A percentile compares a stretch with the other conserved stretches of the same genome.
Conservation (phyloP, 2,797 vertebrate genomes). For the Sebastes iracundus region DNA sequence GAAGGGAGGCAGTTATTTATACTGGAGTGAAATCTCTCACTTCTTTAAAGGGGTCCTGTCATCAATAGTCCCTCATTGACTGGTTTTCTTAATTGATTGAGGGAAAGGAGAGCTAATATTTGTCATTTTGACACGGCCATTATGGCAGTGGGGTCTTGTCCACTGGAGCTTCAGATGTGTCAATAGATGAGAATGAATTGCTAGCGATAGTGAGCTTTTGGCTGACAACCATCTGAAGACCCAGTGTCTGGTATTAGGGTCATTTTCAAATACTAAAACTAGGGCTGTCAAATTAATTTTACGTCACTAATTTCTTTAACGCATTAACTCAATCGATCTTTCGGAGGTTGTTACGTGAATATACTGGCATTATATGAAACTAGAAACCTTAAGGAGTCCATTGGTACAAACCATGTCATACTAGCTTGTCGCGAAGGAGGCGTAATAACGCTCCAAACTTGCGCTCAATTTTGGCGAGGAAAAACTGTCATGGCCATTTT, state of each 20-base stretch:
- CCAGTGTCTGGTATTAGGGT: conserved; percentile 12
- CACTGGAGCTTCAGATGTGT: conserved; percentile 72
- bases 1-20: conserved; percentile 69
- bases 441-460: too few species aligned
- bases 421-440: too few species aligned
- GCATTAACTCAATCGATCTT: too few species aligned
- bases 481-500: too few species aligned
- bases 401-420: too few species aligned
- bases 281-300: too few species aligned
- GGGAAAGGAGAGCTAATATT: conserved; percentile 70
- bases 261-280: conserved; percentile 13
- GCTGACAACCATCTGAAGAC: conserved; percentile 63
- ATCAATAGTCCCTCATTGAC: conserved; percentile 64
- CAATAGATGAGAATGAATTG: conserved; percentile 78
- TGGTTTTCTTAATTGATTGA: conserved; percentile 72
- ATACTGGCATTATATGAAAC: too few species aligned
- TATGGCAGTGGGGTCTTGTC: conserved; percentile 61
- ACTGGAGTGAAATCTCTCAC: conserved; percentile 43
- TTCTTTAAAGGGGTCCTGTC: conserved; percentile 39
- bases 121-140: conserved; percentile 78
- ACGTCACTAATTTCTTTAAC: too few species aligned
- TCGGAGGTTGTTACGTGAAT: too few species aligned
- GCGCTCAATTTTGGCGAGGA: rapidly evolving
- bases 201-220: conserved; percentile 44
- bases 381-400: rapidly evolving